Conservation (phyloP, 2,797 vertebrate genomes). For the Holocentrus rufus region DNA sequence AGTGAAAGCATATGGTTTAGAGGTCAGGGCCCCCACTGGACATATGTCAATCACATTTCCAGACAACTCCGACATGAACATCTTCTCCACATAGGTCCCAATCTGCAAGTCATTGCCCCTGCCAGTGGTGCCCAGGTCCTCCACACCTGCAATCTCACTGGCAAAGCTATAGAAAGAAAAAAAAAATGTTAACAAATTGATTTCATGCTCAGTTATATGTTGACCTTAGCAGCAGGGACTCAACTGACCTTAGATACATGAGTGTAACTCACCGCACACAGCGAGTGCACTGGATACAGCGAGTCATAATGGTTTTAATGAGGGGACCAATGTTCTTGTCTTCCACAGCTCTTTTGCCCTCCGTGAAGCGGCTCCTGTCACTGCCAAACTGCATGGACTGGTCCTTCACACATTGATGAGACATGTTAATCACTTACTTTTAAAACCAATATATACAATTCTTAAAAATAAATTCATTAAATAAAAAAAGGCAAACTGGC, state of each 20-base stretch:
- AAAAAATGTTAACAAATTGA: background rate
- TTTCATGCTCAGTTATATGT: background rate
- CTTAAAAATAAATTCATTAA: too few species aligned
- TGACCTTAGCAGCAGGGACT: background rate
- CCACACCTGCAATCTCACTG: constrained; percentile 91
- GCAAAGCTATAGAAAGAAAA: constrained; percentile 84
- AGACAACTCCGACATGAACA: constrained; percentile 93
- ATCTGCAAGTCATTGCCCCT: constrained; percentile 93
- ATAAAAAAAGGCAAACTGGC: background rate
- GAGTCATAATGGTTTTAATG: constrained; percentile 98
- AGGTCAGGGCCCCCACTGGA: constrained; percentile 91
- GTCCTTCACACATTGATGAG: constrained; percentile 62
- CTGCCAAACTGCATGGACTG: constrained; percentile 95
- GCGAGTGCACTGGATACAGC: constrained; percentile 96
- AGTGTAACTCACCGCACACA: constrained; percentile 88
- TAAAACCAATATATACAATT: too few species aligned
- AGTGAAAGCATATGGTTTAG: constrained; percentile 92
- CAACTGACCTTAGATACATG: background rate
- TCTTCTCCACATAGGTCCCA: constrained; percentile 91
- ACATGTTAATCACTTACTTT: background rate
- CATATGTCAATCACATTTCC: constrained; percentile 94
- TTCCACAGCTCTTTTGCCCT: constrained; percentile 94
- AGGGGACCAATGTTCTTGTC: constrained; percentile 96
- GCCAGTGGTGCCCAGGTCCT: constrained; percentile 90
- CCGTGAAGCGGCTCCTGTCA: constrained; percentile 93